These are phyloP conservation scores for Falco columbarius DNA, from an alignment of 2,797 vertebrate species.

Conservation along the genomic window DNA sequence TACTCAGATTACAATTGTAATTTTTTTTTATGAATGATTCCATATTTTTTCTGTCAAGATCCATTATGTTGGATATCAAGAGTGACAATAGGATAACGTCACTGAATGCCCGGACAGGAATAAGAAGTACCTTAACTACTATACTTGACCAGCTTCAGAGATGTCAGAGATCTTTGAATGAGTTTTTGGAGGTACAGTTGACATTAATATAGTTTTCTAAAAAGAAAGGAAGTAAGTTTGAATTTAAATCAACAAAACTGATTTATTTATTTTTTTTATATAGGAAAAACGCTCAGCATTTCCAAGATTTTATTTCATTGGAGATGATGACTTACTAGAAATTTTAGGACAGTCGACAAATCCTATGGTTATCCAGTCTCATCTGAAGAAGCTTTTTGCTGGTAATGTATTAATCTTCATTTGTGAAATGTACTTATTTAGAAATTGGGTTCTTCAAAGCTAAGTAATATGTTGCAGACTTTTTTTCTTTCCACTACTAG, in stretches of 20 bases:
- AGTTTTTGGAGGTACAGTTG: conserved; percentile 91
- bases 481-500: background rate
- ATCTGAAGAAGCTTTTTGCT: conserved; percentile 97
- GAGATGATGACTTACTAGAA: conserved; percentile 96
- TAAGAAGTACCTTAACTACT: conserved; percentile 87
- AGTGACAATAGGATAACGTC: conserved; percentile 90
- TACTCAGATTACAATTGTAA: background rate
- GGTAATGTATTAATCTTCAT: conserved; percentile 76
- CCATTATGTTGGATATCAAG: conserved; percentile 92
- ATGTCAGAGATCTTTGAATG: conserved; percentile 97
- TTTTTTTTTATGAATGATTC: background rate
- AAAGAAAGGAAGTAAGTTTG: background rate
- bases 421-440: background rate
- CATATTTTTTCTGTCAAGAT: conserved; percentile 73
- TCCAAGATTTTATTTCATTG: conserved; percentile 97
- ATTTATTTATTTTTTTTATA: background rate
- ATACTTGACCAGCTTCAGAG: conserved; percentile 96
- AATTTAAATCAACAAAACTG: background rate
- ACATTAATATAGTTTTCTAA: background rate
- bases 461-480: background rate
- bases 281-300: conserved; percentile 97
- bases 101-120: conserved; percentile 86
- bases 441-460: background rate
- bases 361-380: conserved; percentile 92
- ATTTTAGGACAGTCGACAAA: conserved; percentile 95